Conservation (phyloP, 2,113 vertebrate species). For the Chaetops frenatus region DNA sequence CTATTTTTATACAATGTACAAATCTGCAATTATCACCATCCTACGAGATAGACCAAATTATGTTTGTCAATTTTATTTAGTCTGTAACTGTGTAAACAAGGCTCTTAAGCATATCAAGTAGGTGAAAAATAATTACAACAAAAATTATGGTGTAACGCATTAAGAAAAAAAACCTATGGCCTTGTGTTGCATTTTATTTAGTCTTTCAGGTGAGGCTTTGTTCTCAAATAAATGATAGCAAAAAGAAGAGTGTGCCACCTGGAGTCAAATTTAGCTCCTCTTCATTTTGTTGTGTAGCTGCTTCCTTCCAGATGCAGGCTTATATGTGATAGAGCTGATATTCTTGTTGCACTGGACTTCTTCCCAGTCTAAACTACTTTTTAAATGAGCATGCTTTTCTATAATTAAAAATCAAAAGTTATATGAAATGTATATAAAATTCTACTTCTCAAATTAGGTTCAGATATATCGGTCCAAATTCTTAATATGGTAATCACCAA, state of each 20-base stretch:
- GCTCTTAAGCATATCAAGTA: neutral
- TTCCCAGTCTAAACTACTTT: neutral
- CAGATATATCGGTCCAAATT: neutral
- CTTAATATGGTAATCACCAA: neutral
- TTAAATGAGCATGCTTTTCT: neutral
- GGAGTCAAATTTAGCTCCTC: neutral
- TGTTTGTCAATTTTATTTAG: constrained; percentile 53
- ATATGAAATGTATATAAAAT: neutral
- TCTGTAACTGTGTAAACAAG: neutral
- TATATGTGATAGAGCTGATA: neutral
- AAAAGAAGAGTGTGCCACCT: neutral
- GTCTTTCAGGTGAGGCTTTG: neutral
- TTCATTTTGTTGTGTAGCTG: neutral
- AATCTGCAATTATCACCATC: constrained; percentile 47
- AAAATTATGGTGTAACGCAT: neutral
- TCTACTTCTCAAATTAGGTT: neutral
- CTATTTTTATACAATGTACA: constrained; percentile 2
- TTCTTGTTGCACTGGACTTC: neutral
- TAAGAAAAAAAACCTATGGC: neutral
- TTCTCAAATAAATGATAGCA: neutral
- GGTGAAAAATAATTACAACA: constrained; percentile 11
- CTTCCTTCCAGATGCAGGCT: neutral
- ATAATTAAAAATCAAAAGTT: neutral
- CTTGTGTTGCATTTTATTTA: neutral
- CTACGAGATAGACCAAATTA: neutral